Base-by-base conservation (phyloP, 1,140 invertebrate species). In the Cyclina sinensis region DNA sequence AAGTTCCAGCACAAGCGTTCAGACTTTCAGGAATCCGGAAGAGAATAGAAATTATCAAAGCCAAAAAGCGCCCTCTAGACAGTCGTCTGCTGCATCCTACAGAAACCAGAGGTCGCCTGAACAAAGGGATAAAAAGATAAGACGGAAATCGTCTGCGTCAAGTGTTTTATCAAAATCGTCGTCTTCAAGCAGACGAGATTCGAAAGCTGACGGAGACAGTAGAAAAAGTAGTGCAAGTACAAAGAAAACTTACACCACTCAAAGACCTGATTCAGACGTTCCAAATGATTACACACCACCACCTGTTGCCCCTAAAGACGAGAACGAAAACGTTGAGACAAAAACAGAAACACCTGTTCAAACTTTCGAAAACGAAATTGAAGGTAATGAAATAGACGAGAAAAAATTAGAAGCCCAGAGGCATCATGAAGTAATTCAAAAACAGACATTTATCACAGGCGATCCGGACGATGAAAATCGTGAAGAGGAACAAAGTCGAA, bases 381-480 rank as follows among this genome's bases (percentile, higher is more conserved):
- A 37, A 16, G 24, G 3, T 5, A 74, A 74, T 39, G 37, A 18
- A n/a, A 46, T 14, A 32, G 51, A 57, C 7, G 48, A 80, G 35
- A 21, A 62, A 18, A 62, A 62, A 43, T 16, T 54, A 39, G 79
- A 65, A 3, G 79, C 57, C 16, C 18, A 62, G 24, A 62, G 14
- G 43, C 54, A 65, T 27, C 48, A 81, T 32, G 79, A 81, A 27
- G 79, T 62, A 43, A 62, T 81, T 62, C 79, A 81, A 24, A 65
- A 62, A 43, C 54, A 81, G 37, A 81, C 79, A 24, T 81, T 81
- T 46, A n/a, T 81, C 5, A 81, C 79, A 37, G 37, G 51, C 24
- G 51, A 81, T 65, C 54, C 48, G 4, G 46, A 62, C 2, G 32
- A 65, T 24, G 35, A 81, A 16, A 11, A 1, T 35, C 11, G 39